Evolutionary conservation across 1,140 invertebrate genomes (phyloP).

Genomic region (Drosophila kikkawai): DNA sequence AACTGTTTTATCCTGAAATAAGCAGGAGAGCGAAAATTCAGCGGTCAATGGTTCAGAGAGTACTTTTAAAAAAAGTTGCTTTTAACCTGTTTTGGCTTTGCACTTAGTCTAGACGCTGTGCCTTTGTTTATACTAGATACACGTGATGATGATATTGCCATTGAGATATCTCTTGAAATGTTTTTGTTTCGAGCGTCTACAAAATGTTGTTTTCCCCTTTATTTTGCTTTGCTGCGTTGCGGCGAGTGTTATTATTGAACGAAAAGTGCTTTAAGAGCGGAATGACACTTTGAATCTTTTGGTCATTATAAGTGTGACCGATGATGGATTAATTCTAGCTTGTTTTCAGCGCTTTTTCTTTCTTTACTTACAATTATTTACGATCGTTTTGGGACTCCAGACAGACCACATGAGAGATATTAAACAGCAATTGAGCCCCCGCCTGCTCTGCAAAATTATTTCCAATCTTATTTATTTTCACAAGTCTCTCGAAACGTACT

Average conservation of each 20-base stretch:
- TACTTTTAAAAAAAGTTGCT: conserved; percentile 22
- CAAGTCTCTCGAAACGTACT: conserved; percentile 13
- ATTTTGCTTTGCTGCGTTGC: conserved; percentile 5
- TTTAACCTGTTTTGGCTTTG: conserved; percentile 25
- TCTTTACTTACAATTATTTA: conserved; percentile 64
- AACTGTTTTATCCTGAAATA: background rate
- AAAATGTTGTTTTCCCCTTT: conserved; percentile 33
- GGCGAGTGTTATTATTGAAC: conserved; percentile 1
- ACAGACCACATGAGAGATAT: conserved; percentile 46
- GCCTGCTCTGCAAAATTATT: conserved; percentile 11
- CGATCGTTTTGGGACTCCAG: conserved; percentile 26
- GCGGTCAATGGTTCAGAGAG: conserved; percentile 6
- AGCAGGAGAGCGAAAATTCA: background rate
- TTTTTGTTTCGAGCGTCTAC: conserved; percentile 52
- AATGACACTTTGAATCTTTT: conserved; percentile 48
- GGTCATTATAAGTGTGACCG: background rate
- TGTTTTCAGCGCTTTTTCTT: conserved; percentile 21
- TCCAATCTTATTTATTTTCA: conserved; percentile 31
- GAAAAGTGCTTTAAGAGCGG: conserved; percentile 6
- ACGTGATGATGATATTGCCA: conserved; percentile 57
- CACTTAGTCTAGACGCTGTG: conserved; percentile 22
- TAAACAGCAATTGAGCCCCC: conserved; percentile 62
- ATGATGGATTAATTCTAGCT: conserved; percentile 5
- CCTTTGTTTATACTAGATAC: conserved; percentile 51
- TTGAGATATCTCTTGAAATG: conserved; percentile 52